Evolutionary conservation across 2,797 vertebrate species (phyloP).

Genomic region (Rhodeus uyekii): DNA sequence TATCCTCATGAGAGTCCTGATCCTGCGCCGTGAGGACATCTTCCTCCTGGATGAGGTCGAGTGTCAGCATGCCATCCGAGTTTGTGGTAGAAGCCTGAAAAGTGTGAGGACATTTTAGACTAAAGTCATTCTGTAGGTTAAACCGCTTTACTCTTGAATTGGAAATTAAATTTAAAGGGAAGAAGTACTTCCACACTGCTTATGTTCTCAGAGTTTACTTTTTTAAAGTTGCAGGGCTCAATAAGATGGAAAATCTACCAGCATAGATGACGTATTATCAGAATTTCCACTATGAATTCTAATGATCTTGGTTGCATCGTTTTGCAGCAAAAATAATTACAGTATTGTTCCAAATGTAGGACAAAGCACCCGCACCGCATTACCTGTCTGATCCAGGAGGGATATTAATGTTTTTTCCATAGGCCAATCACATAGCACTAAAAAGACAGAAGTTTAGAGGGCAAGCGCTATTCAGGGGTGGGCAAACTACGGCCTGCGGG

Average conservation of each 20-base stretch:
- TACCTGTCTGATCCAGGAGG: no score
- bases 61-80: constrained; percentile 90
- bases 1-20: constrained; percentile 66
- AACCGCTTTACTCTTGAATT: neutral
- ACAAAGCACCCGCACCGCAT: no score
- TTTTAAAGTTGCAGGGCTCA: neutral
- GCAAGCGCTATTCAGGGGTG: no score
- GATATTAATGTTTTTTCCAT: no score
- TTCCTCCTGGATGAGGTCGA: constrained; percentile 94
- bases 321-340: neutral
- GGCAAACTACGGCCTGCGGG: no score
- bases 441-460: no score
- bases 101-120: neutral
- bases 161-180: neutral
- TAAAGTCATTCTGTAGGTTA: neutral
- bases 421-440: no score
- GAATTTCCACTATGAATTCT: neutral
- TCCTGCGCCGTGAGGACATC: constrained; percentile 68
- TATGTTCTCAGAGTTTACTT: no score
- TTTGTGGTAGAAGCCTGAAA: constrained; percentile 88
- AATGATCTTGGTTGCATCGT: neutral
- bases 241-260: neutral
- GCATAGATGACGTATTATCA: neutral
- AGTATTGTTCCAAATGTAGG: no score
- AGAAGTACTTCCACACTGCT: neutral